These are phyloP conservation scores for Pedicia rivosa DNA, from an alignment of 2,888 invertebrate species.

Conservation along the genomic window DNA sequence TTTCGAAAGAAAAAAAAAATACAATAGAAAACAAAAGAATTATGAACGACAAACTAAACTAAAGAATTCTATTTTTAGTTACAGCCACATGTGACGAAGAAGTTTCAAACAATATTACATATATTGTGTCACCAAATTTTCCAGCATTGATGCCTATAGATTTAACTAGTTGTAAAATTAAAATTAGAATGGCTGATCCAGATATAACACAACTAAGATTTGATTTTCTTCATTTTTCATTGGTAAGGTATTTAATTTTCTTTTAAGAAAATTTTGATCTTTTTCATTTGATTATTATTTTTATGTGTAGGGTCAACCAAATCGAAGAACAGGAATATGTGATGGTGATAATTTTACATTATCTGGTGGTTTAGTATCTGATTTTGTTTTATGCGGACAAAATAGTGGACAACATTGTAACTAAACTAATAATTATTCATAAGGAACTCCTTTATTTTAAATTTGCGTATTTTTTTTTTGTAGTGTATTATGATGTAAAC, in stretches of 20 bases:
- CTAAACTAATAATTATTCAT: constrained; percentile 17
- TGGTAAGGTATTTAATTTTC: constrained; percentile 42
- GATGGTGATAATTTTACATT: constrained; percentile 56
- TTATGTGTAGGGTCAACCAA: constrained; percentile 57
- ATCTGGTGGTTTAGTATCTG: constrained; percentile 36
- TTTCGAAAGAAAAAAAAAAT: too few species aligned
- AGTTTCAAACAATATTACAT: constrained; percentile 63
- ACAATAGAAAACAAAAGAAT: too few species aligned
- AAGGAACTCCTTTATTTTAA: neutral
- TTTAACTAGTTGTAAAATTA: constrained; percentile 50
- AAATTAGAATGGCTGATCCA: constrained; percentile 56
- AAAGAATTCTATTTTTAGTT: constrained; percentile 34
- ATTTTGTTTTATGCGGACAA: constrained; percentile 57
- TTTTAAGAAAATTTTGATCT: neutral
- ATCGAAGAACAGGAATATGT: constrained; percentile 59
- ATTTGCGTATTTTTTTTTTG: neutral
- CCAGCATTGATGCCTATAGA: constrained; percentile 52
- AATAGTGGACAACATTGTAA: constrained; percentile 74
- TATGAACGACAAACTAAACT: too few species aligned
- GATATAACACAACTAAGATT: constrained; percentile 70
- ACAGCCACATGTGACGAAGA: constrained; percentile 55
- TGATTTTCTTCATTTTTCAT: constrained; percentile 68
- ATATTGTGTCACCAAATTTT: constrained; percentile 67
- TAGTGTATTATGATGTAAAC: constrained; percentile 28
- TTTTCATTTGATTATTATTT: neutral